Evolutionary conservation across 2,113 vertebrate genomes (phyloP).

Genomic region (Cnemophilus loriae): DNA sequence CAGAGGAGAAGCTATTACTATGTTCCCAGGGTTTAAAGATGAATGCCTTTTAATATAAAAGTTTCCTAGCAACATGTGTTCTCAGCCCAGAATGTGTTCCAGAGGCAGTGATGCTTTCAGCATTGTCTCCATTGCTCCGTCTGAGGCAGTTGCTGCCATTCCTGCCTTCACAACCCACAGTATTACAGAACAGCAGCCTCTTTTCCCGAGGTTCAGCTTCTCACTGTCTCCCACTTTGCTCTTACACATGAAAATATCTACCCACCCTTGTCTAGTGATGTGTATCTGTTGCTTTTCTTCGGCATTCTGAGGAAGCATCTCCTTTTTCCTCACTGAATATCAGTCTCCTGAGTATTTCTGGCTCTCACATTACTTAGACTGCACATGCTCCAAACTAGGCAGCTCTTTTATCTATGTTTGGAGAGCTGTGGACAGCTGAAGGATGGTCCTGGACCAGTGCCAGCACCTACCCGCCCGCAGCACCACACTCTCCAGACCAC

Average conservation of each 20-base stretch:
- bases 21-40: constrained; percentile 18
- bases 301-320: neutral
- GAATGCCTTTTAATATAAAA: constrained; percentile 42
- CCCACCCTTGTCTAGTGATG: neutral
- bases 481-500: neutral
- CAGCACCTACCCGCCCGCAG: fast-evolving
- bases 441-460: neutral
- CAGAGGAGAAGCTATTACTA: neutral
- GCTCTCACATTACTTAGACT: neutral
- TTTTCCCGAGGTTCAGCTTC: neutral
- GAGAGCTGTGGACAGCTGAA: neutral
- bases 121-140: neutral
- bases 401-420: neutral
- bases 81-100: neutral
- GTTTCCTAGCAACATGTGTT: constrained; percentile 52
- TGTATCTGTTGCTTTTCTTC: neutral
- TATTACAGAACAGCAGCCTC: neutral
- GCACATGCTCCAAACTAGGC: neutral
- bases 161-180: neutral
- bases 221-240: neutral
- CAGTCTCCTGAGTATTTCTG: neutral
- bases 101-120: neutral
- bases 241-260: neutral
- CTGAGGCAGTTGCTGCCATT: neutral
- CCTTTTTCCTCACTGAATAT: neutral